Evolutionary conservation across 1,140 invertebrate species (phyloP).

Genomic region (Ooceraea biroi): DNA sequence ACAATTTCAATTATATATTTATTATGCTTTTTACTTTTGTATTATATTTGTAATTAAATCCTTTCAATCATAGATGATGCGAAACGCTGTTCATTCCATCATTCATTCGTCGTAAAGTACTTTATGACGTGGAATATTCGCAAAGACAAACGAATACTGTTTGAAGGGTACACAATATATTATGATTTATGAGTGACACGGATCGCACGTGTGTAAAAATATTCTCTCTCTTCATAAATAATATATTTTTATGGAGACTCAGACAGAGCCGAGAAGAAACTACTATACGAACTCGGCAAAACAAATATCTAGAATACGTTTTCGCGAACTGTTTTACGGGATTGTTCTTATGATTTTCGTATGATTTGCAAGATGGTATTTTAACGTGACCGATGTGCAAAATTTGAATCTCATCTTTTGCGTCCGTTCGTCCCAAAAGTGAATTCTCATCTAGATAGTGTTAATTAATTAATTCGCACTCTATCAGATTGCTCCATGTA

Average conservation of each 20-base stretch:
- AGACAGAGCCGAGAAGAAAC: not conserved
- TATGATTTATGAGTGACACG: constrained; percentile 18
- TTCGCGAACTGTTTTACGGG: not conserved
- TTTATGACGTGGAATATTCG: not conserved
- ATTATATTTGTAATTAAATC: not conserved
- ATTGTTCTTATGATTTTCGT: not conserved
- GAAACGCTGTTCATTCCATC: not conserved
- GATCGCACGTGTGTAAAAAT: constrained; percentile 50
- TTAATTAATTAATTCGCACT: constrained; percentile 18
- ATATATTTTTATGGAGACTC: constrained; percentile 35
- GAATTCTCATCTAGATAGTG: not conserved
- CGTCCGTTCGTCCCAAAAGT: not conserved
- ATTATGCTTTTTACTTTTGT: not conserved
- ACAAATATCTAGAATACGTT: constrained; percentile 26
- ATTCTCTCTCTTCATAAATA: constrained; percentile 51
- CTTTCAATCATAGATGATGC: not conserved
- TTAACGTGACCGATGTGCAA: not conserved
- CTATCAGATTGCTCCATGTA: not conserved
- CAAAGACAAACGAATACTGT: constrained; percentile 15
- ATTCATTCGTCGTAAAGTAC: not conserved
- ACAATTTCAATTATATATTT: not conserved
- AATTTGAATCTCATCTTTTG: not conserved
- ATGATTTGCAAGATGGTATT: not conserved
- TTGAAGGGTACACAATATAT: not conserved
- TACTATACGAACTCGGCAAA: constrained; percentile 8